Evolutionary conservation across 2,113 vertebrate genomes (phyloP).

Genomic region (Thunnus thynnus): DNA sequence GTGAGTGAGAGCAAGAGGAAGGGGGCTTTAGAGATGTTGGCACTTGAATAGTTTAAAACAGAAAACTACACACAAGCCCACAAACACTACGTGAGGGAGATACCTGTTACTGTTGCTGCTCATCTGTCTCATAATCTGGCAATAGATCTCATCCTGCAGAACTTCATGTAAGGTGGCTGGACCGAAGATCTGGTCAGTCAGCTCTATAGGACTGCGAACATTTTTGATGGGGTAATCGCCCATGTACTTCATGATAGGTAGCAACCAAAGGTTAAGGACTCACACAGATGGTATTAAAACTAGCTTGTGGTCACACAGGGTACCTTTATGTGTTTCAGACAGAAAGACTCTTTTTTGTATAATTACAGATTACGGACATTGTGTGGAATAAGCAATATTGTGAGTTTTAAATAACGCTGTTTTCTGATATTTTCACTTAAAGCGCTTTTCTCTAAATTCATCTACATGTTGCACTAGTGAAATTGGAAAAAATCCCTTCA

Average conservation of each 20-base stretch:
- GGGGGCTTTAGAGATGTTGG: background rate
- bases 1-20: background rate
- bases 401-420: too few species aligned
- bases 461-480: too few species aligned
- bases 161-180: constrained; percentile 83
- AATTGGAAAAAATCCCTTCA: background rate
- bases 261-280: constrained; percentile 80
- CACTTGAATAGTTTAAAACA: background rate
- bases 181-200: constrained; percentile 94
- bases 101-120: constrained; percentile 91
- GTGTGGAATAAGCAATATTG: too few species aligned
- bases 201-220: constrained; percentile 81
- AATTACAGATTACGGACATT: background rate
- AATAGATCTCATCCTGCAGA: constrained; percentile 94
- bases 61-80: background rate
- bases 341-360: background rate
- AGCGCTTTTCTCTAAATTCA: too few species aligned
- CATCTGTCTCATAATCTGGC: constrained; percentile 97
- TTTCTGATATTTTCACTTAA: too few species aligned
- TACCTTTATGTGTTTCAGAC: background rate
- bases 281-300: background rate
- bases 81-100: constrained; percentile 2
- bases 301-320: background rate
- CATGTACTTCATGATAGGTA: constrained; percentile 96
- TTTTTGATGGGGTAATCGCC: constrained; percentile 95